phyloP scores from a whole-genome alignment of 2,797 vertebrate genomes.

The Lutjanus argentimaculatus region DNA sequence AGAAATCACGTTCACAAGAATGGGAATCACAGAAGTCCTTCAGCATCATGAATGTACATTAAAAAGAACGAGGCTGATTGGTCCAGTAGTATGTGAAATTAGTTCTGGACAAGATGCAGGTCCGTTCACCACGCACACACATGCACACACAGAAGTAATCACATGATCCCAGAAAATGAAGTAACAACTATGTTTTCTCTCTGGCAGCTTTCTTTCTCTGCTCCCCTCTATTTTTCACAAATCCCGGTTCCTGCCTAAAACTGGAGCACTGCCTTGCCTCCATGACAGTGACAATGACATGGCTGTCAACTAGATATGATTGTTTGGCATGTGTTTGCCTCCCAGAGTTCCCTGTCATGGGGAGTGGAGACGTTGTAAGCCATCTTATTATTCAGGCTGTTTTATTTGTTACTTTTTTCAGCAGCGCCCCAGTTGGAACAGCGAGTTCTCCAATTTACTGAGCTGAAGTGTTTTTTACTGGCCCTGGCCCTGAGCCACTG shows the following conservation, averaged over 20 bases:
- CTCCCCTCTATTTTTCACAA: slow-evolving; percentile 4
- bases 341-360: not conserved
- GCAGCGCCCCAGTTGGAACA: slow-evolving; percentile 7
- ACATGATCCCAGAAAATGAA: not conserved
- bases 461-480: not conserved
- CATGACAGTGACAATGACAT: slow-evolving; percentile 24
- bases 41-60: too few species aligned
- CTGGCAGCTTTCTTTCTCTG: not conserved
- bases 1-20: too few species aligned
- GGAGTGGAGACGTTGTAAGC: not conserved
- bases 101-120: too few species aligned
- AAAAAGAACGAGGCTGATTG: too few species aligned
- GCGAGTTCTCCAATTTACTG: slow-evolving; percentile 5
- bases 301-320: slow-evolving; percentile 26
- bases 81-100: too few species aligned
- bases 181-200: not conserved
- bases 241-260: slow-evolving; percentile 8
- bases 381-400: slow-evolving; percentile 26
- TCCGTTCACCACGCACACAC: too few species aligned
- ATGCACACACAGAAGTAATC: too few species aligned
- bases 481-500: not conserved
- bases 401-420: slow-evolving; percentile 18
- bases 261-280: slow-evolving; percentile 23
- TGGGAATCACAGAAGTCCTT: too few species aligned
- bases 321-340: slow-evolving; percentile 26